A percentile compares a stretch with the other conserved stretches of the same genome.
Evolutionary conservation across 2,113 vertebrate genomes (phyloP).

Genomic region (Thamnophis sirtalis): DNA sequence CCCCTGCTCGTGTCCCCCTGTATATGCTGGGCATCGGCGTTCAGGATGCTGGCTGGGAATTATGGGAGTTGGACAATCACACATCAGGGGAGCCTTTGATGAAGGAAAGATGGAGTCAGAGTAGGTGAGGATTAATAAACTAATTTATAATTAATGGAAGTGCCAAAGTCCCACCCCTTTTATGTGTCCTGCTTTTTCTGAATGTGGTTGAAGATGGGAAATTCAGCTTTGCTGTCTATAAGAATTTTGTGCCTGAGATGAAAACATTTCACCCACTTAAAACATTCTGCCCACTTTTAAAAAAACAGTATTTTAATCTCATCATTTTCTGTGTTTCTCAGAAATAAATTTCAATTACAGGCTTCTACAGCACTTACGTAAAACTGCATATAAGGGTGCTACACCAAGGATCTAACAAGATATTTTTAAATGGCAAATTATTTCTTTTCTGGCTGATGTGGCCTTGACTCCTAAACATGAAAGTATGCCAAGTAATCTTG

Average conservation of each 20-base stretch:
- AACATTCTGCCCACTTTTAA: neutral
- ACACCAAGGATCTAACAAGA: neutral
- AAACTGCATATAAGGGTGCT: neutral
- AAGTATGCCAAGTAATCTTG: neutral
- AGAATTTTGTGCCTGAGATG: neutral
- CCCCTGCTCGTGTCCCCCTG: neutral
- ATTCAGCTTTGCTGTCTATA: neutral
- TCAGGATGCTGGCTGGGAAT: neutral
- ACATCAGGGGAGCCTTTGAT: neutral
- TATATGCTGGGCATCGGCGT: neutral
- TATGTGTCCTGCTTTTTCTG: neutral
- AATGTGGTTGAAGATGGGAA: neutral
- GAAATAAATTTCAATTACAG: neutral
- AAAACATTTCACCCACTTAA: neutral
- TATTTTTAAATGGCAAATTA: neutral
- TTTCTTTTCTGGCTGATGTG: neutral
- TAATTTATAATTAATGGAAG: neutral
- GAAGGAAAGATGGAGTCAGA: neutral
- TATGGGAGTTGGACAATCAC: neutral
- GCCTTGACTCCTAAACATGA: neutral
- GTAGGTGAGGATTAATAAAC: neutral
- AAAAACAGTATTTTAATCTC: neutral
- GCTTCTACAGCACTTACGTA: neutral
- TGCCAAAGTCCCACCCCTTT: neutral
- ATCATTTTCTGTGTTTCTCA: neutral